These are phyloP conservation scores for Amphipoea lucens DNA, from an alignment of 2,888 invertebrate genomes.

Conservation along the genomic window DNA sequence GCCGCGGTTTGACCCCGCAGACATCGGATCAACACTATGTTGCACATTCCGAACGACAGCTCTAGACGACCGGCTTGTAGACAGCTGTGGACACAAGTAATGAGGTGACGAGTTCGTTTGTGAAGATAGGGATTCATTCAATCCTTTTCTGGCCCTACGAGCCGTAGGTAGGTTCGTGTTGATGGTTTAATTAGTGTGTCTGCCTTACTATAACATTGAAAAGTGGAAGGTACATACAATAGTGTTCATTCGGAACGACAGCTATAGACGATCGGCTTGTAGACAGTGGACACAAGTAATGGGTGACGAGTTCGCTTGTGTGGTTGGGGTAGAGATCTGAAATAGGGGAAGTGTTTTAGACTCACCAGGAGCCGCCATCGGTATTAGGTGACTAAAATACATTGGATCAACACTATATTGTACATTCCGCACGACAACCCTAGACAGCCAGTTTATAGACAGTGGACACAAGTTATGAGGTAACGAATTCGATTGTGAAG, in stretches of 20 bases:
- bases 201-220: not conserved
- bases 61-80: conserved; percentile 7
- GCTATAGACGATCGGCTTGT: not conserved
- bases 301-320: not conserved
- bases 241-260: not conserved
- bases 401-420: not conserved
- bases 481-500: not conserved
- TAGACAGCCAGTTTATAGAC: not conserved
- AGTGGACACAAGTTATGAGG: conserved; percentile 1
- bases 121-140: not conserved
- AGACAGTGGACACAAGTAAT: not conserved
- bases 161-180: not conserved
- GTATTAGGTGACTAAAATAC: not conserved
- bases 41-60: conserved; percentile 46
- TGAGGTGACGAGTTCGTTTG: not conserved
- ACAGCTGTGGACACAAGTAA: not conserved
- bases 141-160: not conserved
- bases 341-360: not conserved
- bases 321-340: not conserved
- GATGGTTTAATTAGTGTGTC: not conserved
- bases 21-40: conserved; percentile 70
- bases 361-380: not conserved
- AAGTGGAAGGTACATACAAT: not conserved
- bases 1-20: conserved; percentile 76
- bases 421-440: not conserved